Percentiles rank a stretch among this genome's conserved stretches.
phyloP scores from a whole-genome alignment of 1,140 invertebrate species.

The Stegodyphus dumicola region DNA sequence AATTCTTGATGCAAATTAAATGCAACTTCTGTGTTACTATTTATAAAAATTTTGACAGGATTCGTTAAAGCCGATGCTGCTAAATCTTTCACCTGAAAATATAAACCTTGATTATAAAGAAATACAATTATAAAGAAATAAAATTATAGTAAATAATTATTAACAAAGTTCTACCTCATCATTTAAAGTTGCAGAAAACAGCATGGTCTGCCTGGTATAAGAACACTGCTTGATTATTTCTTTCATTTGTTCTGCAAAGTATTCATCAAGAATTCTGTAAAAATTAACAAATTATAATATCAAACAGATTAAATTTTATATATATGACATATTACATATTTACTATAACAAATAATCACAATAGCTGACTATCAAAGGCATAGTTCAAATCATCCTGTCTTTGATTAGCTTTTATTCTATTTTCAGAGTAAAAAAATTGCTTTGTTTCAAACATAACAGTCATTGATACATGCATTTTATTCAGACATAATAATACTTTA shows the following conservation, averaged over 20 bases:
- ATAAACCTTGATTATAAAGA: neutral
- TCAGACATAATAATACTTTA: too few relatives aligned
- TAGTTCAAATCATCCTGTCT: neutral
- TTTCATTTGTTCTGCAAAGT: constrained; percentile 98
- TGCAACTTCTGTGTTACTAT: constrained; percentile 95
- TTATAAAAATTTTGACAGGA: constrained; percentile 90
- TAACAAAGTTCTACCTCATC: constrained; percentile 74
- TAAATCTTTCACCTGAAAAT: constrained; percentile 84
- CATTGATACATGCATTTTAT: too few relatives aligned
- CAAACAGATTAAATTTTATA: neutral
- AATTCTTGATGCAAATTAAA: constrained; percentile 97
- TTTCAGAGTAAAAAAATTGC: too few relatives aligned
- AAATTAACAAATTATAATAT: constrained; percentile 12
- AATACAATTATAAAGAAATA: neutral
- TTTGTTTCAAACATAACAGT: too few relatives aligned
- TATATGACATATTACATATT: neutral
- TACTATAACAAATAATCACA: neutral
- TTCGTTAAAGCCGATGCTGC: constrained; percentile 90
- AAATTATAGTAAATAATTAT: neutral
- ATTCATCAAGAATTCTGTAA: constrained; percentile 94
- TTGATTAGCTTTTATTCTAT: neutral
- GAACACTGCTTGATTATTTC: constrained; percentile 93
- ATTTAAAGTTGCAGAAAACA: constrained; percentile 99
- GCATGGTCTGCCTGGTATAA: constrained; percentile 92
- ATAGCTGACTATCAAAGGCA: neutral